Conservation (phyloP, 2,888 invertebrate species). For the Stenoptilia bipunctidactyla region DNA sequence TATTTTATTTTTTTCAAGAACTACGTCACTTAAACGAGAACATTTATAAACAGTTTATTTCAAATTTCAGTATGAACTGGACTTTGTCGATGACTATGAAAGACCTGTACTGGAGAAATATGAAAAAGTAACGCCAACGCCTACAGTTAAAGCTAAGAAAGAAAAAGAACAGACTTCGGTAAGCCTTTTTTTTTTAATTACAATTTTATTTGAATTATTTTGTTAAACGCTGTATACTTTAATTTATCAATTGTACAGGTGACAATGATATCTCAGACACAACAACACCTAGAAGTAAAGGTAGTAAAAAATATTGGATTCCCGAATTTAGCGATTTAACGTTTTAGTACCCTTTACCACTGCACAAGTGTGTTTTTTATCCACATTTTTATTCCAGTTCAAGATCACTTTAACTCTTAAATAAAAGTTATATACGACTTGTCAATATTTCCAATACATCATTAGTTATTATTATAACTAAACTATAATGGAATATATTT, state of each 20-base stretch:
- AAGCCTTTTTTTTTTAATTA: slow-evolving; percentile 13
- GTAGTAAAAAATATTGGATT: slow-evolving; percentile 36
- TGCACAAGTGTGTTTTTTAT: too few species aligned
- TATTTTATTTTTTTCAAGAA: slow-evolving; percentile 23
- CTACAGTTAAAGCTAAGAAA: slow-evolving; percentile 53
- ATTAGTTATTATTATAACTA: too few species aligned
- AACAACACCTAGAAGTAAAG: slow-evolving; percentile 48
- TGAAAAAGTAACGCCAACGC: slow-evolving; percentile 69
- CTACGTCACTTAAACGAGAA: background rate
- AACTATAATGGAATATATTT: too few species aligned
- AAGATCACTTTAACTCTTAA: too few species aligned
- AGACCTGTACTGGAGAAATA: slow-evolving; percentile 80
- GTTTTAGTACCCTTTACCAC: too few species aligned
- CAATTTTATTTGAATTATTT: too few species aligned
- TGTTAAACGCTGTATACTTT: background rate
- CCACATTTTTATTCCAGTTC: too few species aligned
- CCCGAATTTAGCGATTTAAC: too few species aligned
- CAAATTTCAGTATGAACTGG: slow-evolving; percentile 48
- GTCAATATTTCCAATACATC: too few species aligned
- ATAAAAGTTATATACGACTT: too few species aligned
- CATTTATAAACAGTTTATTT: background rate
- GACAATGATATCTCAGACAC: slow-evolving; percentile 39
- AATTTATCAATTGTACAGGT: slow-evolving; percentile 30
- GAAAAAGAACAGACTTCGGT: slow-evolving; percentile 52
- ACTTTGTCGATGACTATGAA: slow-evolving; percentile 79